These are phyloP conservation scores for Acridotheres tristis DNA, from an alignment of 2,797 vertebrate genomes.

Conservation along the genomic window DNA sequence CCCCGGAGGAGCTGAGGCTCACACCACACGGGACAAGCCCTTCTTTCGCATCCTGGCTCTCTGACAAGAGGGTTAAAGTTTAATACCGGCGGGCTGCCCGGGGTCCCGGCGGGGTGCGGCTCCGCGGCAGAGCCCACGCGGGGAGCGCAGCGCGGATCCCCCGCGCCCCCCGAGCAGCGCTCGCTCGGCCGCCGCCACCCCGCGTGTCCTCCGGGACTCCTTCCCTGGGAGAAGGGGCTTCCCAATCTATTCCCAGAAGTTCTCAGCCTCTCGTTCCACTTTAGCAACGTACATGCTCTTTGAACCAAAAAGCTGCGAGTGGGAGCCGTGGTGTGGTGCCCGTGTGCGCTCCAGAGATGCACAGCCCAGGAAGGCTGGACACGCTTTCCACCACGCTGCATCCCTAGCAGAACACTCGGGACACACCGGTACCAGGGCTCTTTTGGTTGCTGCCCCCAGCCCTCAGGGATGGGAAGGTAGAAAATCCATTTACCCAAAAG, in stretches of 20 bases:
- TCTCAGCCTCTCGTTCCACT: neutral
- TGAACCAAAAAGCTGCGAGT: rapidly evolving
- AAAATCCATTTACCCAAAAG: neutral
- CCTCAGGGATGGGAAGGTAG: rapidly evolving
- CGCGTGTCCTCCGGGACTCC: neutral
- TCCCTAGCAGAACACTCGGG: neutral
- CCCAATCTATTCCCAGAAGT: neutral
- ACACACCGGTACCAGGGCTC: rapidly evolving
- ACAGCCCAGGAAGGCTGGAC: neutral
- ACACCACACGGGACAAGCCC: neutral
- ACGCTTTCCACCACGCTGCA: neutral
- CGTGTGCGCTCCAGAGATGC: rapidly evolving
- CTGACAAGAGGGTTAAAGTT: neutral
- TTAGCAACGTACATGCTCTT: neutral
- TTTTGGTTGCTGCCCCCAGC: neutral
- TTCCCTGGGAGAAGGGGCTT: neutral
- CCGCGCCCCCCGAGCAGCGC: neutral
- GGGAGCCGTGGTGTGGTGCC: neutral
- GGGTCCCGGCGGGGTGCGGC: neutral
- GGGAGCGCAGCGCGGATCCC: neutral
- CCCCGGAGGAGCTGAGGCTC: neutral
- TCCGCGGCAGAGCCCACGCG: neutral
- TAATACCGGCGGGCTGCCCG: neutral
- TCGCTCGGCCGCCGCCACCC: neutral
- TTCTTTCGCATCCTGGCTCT: neutral